Evolutionary conservation across 2,888 invertebrate genomes (phyloP), one percentile per base, ranked within the genome.

Genomic region (Anoncus sp.): DNA sequence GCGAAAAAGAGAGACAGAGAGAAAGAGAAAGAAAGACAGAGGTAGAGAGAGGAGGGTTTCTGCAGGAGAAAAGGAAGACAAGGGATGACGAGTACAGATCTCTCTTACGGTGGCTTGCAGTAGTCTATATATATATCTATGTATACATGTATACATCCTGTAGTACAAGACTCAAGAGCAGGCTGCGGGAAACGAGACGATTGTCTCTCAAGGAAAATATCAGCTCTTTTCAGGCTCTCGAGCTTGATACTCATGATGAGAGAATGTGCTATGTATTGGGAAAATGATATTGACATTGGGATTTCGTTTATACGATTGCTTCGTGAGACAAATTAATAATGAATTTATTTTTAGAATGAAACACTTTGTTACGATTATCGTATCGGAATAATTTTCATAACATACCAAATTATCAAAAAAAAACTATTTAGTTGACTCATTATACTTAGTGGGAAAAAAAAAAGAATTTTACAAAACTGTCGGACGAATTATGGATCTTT

Each of bases 141-240:
- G 12, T 74, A 18, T 43, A 57, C 3, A 55, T n/a, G n/a, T n/a
- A n/a, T n/a, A 31, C 31, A 31, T 66, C 6, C 60, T 47, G 60
- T 18, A 49, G 20, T 40, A 66, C 24, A 70, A 71, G 72, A 57
- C 59, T 45, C 53, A 51, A 31, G 53, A 40, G 47, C 35, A 73
- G 53, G 55, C 40, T 63, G 66, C 55, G 65, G 57, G 70, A 71
- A 78, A 74, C 65, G 73, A 55, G 74, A 74, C 81, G 78, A 81
- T 88, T 86, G 85, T 87, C 85, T 87, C 84, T 84, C 84, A 72
- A 79, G 83, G 85, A 85, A 86, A 84, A 84, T 88, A 89, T 90
- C 88, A 89, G 86, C 88, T 87, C 86, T 85, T 88, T 86, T 83
- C 83, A 87, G 83, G 71, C 84, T 81, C 83, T 82, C 77, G 79